These are phyloP conservation scores for Pseudolycoriella hygida DNA, from an alignment of 2,888 invertebrate species.

Conservation along the genomic window DNA sequence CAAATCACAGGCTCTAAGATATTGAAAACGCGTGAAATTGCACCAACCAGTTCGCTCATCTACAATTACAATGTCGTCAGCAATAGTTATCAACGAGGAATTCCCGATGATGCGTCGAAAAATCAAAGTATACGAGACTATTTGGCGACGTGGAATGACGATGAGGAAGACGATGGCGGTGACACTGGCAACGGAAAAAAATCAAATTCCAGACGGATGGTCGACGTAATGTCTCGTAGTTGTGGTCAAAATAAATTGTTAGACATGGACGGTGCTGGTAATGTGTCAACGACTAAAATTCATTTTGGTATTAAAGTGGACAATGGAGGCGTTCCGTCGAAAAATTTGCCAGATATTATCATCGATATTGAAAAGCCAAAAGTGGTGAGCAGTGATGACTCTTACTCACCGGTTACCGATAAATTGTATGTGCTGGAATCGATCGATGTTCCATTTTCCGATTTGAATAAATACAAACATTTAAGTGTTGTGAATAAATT, in stretches of 20 bases:
- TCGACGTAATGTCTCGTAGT: conserved; percentile 3
- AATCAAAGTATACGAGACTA: conserved; percentile 26
- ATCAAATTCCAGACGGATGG: not conserved
- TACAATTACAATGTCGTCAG: not conserved
- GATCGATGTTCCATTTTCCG: conserved; percentile 12
- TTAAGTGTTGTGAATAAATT: conserved; percentile 10
- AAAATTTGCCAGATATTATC: conserved; percentile 27
- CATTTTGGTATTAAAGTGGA: conserved; percentile 17
- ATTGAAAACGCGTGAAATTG: not conserved
- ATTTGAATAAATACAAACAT: conserved; percentile 11
- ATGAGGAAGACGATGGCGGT: conserved; percentile 20
- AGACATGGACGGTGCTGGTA: conserved; percentile 12
- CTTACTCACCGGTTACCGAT: not conserved
- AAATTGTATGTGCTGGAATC: conserved; percentile 13
- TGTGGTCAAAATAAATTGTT: conserved; percentile 8
- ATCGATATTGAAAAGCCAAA: conserved; percentile 27
- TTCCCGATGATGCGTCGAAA: conserved; percentile 11
- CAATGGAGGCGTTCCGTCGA: conserved; percentile 18
- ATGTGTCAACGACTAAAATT: conserved; percentile 13
- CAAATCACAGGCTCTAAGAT: conserved; percentile 6
- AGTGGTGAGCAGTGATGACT: not conserved
- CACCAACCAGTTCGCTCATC: not conserved
- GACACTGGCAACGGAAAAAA: not conserved
- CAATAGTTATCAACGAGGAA: conserved; percentile 1
- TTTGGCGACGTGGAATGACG: conserved; percentile 27